These are phyloP conservation scores for Xanthorhoe designata DNA, from an alignment of 2,888 invertebrate genomes.

Conservation along the genomic window DNA sequence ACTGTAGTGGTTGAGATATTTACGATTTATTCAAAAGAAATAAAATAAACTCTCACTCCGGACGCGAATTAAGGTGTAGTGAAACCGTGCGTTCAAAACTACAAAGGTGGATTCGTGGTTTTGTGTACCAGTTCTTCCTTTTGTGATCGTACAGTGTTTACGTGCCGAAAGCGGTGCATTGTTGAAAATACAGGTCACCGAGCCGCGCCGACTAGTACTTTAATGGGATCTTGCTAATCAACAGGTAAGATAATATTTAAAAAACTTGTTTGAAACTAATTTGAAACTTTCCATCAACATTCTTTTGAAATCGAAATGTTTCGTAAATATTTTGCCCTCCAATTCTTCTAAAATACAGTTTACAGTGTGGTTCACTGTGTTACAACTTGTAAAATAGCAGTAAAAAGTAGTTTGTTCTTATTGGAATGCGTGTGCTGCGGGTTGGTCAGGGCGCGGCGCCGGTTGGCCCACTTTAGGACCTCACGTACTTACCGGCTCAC, in stretches of 20 bases:
- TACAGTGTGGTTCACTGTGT: background rate
- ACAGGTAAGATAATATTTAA: slow-evolving; percentile 64
- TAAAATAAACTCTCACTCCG: slow-evolving; percentile 62
- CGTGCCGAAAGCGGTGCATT: slow-evolving; percentile 69
- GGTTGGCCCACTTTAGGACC: slow-evolving; percentile 70
- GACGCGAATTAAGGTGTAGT: slow-evolving; percentile 65
- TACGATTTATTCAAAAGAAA: slow-evolving; percentile 62
- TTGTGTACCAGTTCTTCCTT: slow-evolving; percentile 78
- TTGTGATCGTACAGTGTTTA: slow-evolving; percentile 79
- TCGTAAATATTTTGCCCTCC: background rate
- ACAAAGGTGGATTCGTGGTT: slow-evolving; percentile 78
- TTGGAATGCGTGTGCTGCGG: slow-evolving; percentile 58
- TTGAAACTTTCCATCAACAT: slow-evolving; percentile 36
- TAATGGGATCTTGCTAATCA: slow-evolving; percentile 83
- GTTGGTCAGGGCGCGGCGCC: slow-evolving; percentile 76
- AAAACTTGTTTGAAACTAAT: slow-evolving; percentile 28
- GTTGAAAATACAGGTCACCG: slow-evolving; percentile 64
- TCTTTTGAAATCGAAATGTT: slow-evolving; percentile 19
- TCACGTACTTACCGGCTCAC: slow-evolving; percentile 35
- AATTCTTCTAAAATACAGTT: background rate
- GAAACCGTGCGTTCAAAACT: slow-evolving; percentile 72
- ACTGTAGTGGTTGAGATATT: slow-evolving; percentile 67
- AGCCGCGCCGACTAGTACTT: slow-evolving; percentile 69
- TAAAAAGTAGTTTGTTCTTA: slow-evolving; percentile 49
- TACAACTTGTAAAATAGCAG: background rate